phyloP scores from a whole-genome alignment of 2,797 vertebrate species.

The Pseudochaenichthys georgianus region DNA sequence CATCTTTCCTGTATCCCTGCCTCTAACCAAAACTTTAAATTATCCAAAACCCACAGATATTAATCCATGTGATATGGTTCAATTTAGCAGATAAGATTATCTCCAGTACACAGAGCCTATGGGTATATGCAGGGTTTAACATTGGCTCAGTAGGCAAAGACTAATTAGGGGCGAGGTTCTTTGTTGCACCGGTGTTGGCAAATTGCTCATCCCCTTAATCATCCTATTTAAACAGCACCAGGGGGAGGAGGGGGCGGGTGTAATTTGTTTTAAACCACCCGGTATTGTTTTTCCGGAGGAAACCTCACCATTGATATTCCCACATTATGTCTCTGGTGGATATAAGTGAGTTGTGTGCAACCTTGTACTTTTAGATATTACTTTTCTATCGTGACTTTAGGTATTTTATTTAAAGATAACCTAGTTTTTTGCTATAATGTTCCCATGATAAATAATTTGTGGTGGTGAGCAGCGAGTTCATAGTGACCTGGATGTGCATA shows the following conservation, averaged over 20 bases:
- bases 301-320: conserved; percentile 32
- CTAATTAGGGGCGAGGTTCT: conserved; percentile 85
- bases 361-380: conserved; percentile 26
- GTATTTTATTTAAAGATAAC: not conserved
- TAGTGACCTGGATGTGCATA: conserved; percentile 17
- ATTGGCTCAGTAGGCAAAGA: conserved; percentile 64
- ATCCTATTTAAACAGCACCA: conserved; percentile 73
- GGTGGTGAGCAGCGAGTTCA: conserved; percentile 9
- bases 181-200: conserved; percentile 82
- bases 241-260: conserved; percentile 54
- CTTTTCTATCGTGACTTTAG: conserved; percentile 4
- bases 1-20: not conserved
- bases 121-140: conserved; percentile 50
- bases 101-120: conserved; percentile 44
- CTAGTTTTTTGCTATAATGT: not conserved
- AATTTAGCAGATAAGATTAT: conserved; percentile 60
- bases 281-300: conserved; percentile 49
- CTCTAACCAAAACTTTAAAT: conserved; percentile 45
- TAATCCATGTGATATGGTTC: conserved; percentile 50
- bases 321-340: not conserved
- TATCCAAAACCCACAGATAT: conserved; percentile 26
- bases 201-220: conserved; percentile 82
- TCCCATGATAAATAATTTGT: not conserved
- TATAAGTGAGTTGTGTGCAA: conserved; percentile 41
- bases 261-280: conserved; percentile 69